phyloP scores from a whole-genome alignment of 2,113 vertebrate species.

The Eclectus roratus region DNA sequence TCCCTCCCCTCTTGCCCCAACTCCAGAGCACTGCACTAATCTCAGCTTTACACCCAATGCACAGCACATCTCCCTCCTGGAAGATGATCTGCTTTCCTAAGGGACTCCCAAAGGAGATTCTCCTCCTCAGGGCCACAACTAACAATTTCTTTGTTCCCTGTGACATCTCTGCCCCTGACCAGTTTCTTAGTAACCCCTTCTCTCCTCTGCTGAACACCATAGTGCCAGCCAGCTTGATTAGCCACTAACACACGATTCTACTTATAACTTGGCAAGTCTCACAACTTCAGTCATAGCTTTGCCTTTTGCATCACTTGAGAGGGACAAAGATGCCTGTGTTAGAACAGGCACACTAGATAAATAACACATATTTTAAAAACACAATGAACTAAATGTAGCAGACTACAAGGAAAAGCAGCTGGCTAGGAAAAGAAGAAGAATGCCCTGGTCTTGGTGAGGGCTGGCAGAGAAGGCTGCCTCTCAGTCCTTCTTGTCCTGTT shows the following conservation, averaged over 20 bases:
- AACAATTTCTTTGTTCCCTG: neutral
- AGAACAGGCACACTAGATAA: neutral
- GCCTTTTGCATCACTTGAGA: neutral
- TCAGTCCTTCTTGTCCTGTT: neutral
- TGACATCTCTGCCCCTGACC: neutral
- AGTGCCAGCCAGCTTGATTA: neutral
- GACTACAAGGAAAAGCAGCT: neutral
- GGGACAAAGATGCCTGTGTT: neutral
- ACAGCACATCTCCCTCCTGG: neutral
- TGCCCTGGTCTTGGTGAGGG: neutral
- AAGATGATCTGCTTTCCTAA: neutral
- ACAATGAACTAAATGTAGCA: neutral
- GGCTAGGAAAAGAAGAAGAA: neutral
- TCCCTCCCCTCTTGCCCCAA: accelerated
- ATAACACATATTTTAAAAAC: neutral
- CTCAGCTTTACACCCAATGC: neutral
- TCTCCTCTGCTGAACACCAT: neutral
- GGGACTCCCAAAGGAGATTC: neutral
- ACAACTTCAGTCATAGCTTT: neutral
- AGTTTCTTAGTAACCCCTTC: neutral
- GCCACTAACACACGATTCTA: neutral
- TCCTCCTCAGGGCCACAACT: neutral
- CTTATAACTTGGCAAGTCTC: accelerated
- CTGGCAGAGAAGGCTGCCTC: neutral
- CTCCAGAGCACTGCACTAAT: neutral